Base-by-base conservation (phyloP, 2,113 vertebrate species). In the Macquaria ambigua region DNA sequence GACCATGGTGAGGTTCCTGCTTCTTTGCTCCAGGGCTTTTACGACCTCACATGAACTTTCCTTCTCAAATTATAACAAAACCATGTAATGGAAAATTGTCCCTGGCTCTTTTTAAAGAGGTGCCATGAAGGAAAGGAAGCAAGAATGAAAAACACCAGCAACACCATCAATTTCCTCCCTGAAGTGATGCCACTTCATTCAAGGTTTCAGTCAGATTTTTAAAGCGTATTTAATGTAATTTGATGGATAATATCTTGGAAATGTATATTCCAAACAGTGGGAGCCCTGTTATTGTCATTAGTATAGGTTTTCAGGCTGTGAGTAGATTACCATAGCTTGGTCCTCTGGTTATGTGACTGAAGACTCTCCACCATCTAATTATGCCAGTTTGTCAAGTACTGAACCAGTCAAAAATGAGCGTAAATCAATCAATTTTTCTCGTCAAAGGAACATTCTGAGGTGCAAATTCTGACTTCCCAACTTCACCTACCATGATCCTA, bases 11-110 rank as follows among this genome's bases (percentile, higher is more conserved):
- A 63, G 64, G n/a, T 58, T 76, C n/a, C 75, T 87, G 88, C 61
- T 66, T 72, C 39, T 67, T 64, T 66, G 64, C 68, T 81, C 56
- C 59, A 23, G 69, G 73, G 39, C 69, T 84, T 83, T 69, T 77
- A 81, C 11, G n/a, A 77, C 76, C 74, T 87, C 52, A 61, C 46
- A 48, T 81, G 73, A 89, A 84, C 82, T 84, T 83, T 85, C 74
- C 63, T 52, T 87, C 74, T 48, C 62, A 87, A 83, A 84, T 84
- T 89, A 86, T 78, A 89, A 75, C 74, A 82, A 76, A 85, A 50
- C 74, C 39, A 48, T 88, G 76, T 77, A 56, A 89, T 90, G 89
- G 91, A 90, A 92, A 92, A 71, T 84, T 69, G 74, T 87, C 63
- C 50, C 50, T 39, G 73, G 50, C 46, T 77, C 41, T 84, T 82